Percentiles rank a stretch among this genome's conserved stretches.
Conservation (phyloP, 2,797 vertebrate species). For the Galaxias olidus region DNA sequence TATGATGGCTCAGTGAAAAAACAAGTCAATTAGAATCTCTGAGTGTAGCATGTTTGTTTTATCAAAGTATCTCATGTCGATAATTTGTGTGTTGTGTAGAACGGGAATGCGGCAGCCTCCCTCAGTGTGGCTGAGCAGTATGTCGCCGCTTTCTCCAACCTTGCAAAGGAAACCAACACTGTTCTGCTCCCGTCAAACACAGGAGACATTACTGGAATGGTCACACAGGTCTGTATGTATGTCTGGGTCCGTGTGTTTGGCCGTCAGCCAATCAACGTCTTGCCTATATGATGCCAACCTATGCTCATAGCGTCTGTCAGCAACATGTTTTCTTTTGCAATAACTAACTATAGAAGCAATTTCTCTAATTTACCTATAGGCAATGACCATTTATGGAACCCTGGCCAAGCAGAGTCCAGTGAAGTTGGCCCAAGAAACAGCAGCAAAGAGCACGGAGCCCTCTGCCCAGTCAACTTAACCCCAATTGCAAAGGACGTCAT, state of each 20-base stretch:
- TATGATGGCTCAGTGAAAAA: neutral
- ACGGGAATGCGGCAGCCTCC: constrained; percentile 87
- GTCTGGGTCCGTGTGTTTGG: too few species aligned
- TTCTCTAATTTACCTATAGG: constrained; percentile 42
- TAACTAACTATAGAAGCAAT: too few species aligned
- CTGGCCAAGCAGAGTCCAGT: constrained; percentile 53
- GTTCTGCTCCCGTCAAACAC: constrained; percentile 88
- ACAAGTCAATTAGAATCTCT: too few species aligned
- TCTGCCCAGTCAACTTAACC: neutral
- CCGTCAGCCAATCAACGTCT: too few species aligned
- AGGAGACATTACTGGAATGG: constrained; percentile 88
- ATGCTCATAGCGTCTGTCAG: too few species aligned
- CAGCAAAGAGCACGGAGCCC: constrained; percentile 7
- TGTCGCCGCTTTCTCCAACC: constrained; percentile 88
- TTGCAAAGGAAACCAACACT: constrained; percentile 94
- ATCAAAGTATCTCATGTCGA: too few species aligned
- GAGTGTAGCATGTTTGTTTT: too few species aligned
- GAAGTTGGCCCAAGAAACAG: neutral
- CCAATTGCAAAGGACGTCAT: constrained; percentile 31
- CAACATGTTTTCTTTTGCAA: too few species aligned
- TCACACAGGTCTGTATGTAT: constrained; percentile 83
- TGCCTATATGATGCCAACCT: too few species aligned
- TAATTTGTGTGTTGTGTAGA: constrained; percentile 66
- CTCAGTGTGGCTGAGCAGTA: constrained; percentile 93
- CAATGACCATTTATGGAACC: constrained; percentile 67